Evolutionary conservation across 2,797 vertebrate species (phyloP).

Genomic region (Myiotriccus ornatus): DNA sequence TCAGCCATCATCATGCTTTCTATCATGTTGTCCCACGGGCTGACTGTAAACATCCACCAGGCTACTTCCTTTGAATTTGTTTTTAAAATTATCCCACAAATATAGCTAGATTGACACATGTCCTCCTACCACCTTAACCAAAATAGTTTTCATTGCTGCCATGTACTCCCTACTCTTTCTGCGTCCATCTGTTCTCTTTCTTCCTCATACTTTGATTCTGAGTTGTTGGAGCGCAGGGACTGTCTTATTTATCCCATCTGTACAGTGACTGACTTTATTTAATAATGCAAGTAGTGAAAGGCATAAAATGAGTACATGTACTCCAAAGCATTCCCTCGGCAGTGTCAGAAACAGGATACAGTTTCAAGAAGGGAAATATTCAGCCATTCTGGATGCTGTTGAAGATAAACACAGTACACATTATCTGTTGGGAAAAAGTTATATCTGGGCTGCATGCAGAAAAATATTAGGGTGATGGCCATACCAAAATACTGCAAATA

Average conservation of each 20-base stretch:
- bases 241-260: neutral
- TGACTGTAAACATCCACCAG: slow-evolving; percentile 25
- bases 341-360: neutral
- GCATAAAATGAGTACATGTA: neutral
- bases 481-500: neutral
- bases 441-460: neutral
- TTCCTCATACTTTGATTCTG: neutral
- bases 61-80: neutral
- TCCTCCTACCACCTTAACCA: slow-evolving; percentile 52
- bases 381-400: neutral
- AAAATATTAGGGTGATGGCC: neutral
- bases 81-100: neutral
- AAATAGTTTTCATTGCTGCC: slow-evolving; percentile 49
- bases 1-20: neutral
- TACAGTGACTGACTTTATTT: neutral
- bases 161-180: slow-evolving; percentile 24
- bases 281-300: neutral
- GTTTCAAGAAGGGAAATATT: neutral
- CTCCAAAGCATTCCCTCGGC: neutral
- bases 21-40: neutral
- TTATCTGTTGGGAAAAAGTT: neutral
- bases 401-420: neutral
- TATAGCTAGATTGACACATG: slow-evolving; percentile 43
- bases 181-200: slow-evolving; percentile 55
- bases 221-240: neutral